Base-by-base conservation (phyloP, 2,113 vertebrate genomes). In the Salvelinus sp. region DNA sequence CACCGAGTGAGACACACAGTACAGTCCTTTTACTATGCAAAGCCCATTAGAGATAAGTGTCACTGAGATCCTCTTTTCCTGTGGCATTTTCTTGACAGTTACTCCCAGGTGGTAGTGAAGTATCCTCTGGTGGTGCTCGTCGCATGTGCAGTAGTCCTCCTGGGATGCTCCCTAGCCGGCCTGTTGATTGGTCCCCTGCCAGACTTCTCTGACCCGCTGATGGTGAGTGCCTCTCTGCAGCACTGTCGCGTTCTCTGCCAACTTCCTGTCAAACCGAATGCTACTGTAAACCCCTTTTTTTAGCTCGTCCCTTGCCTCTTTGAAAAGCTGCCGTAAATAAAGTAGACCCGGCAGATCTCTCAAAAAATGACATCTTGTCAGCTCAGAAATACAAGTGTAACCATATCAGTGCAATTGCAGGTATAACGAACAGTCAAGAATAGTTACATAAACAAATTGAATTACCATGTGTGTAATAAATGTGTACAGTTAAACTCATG, bases 151-250 rank as follows among this genome's bases (percentile, higher is more conserved):
- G 71, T 93, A 77, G 78, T 84, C 0, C 90, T 95, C 2, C 87
- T 96, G 27, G 88, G 95, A 72, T 98, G 95, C 84, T 95, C 96
- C 0, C 70, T 97, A 75, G 94, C 95, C 14, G 96, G 95, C 69
- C 89, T 99, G 66, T 87, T 99, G 54, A 91, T 94, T 23, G 93
- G 95, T 74, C 94, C 92, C 2, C 74, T 97, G 82, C 98, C 97
- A 3, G 96, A 98, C 86, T 98, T 99, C 78, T 96, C 97, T 20
- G 94, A 97, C 27, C 98, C 97, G 30, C 88, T 99, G 20, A 84
- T 94, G 93, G 98, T 98, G 80, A 95, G 95, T 90, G 58, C 9
- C 30, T 20, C 63, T 16, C 1, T 6, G 23, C 65, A 33, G 30
- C 14, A 7, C 65, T 50, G 48, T 12, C 65, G 16, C 27, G 58